Base-by-base conservation (phyloP, 1,140 invertebrate species). In the Mesaphorura yosii region DNA sequence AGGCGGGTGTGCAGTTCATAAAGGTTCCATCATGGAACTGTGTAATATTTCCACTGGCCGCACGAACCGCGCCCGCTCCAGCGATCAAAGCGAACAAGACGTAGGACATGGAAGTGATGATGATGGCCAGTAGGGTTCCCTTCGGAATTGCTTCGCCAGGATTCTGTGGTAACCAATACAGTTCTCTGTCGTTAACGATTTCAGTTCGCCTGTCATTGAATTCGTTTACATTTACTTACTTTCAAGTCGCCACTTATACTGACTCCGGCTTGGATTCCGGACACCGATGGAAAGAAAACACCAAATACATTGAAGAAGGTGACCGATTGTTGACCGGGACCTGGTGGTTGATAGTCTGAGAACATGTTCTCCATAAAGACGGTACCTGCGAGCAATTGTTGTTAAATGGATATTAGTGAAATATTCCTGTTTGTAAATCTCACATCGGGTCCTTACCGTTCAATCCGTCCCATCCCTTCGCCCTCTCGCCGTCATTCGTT, bases 221-320 rank as follows among this genome's bases (percentile, higher is more conserved):
- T 17, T 38, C 27, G 23, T 1, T 6, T 20, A 58, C 51, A 58
- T 53, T 66, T 31, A 28, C 25, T 38, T 26, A 51, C 49, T 55
- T 64, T 64, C 1, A 71, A 53, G 54, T 71, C 70, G 28, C 78
- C 78, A 42, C 73, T 76, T 42, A 80, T 79, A 54, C 79, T 80
- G 3, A 72, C 73, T 14, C 74, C 74, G 37, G 74, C 74, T 22
- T 74, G 57, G n/a, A 51, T 51, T 3, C 49, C 78, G 22, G 78
- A 80, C 3, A 75, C 75, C 15, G 78, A 76, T 1, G 78, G 78
- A 62, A 80, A 80, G 64, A 78, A 80, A 48, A 97, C 86, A 5
- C 89, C 78, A 70, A 96, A 92, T 0, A 95, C 87, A 2, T 87
- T 87, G 70, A 95, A 95, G 72, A 97, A 93, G 48, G 63, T 19